These are phyloP conservation scores for Sterrhoptilus dennistouni DNA, from an alignment of 2,113 vertebrate species.

Conservation along the genomic window DNA sequence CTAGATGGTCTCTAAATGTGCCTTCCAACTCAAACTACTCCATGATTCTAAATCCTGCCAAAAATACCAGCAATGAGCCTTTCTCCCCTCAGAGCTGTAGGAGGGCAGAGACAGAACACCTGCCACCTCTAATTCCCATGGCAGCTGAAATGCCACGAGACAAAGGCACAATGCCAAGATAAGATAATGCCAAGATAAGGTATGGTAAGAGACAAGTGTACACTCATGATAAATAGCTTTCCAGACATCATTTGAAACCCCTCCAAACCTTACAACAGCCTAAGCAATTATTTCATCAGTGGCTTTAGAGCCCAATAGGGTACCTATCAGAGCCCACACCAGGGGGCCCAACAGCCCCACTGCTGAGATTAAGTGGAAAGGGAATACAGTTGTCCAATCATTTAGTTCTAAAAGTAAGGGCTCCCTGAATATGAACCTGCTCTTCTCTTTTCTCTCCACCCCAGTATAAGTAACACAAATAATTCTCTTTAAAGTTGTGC, in stretches of 20 bases:
- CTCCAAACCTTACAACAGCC: not conserved
- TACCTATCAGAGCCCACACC: not conserved
- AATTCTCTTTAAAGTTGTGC: not conserved
- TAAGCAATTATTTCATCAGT: not conserved
- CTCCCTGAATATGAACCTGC: not conserved
- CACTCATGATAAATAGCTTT: not conserved
- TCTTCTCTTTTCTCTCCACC: not conserved
- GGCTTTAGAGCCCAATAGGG: not conserved
- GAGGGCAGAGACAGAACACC: not conserved
- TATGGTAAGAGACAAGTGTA: not conserved
- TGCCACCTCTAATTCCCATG: not conserved
- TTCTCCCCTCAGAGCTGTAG: not conserved
- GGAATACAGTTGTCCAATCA: not conserved
- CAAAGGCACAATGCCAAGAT: not conserved
- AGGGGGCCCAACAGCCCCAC: not conserved
- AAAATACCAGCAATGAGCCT: not conserved
- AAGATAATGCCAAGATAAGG: not conserved
- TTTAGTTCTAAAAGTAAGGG: not conserved
- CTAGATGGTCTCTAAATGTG: not conserved
- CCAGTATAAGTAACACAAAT: not conserved
- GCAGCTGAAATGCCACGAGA: accelerated
- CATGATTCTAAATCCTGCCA: not conserved
- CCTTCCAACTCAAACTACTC: not conserved
- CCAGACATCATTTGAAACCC: not conserved
- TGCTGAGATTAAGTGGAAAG: not conserved